Conservation (phyloP, 2,113 vertebrate species). For the Lamprologus callipterus region DNA sequence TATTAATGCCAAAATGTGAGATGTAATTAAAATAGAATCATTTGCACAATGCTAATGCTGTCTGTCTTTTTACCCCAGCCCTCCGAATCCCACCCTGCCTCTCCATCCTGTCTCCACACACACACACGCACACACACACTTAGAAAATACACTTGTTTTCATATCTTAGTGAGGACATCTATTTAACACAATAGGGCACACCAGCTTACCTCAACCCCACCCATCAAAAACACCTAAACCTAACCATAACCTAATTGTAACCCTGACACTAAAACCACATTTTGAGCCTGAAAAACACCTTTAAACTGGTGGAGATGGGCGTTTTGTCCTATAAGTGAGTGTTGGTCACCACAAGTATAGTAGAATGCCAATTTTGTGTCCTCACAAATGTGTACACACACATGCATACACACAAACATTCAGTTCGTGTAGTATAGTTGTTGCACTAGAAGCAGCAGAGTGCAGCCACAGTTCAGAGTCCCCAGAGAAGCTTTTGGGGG, state of each 20-base stretch:
- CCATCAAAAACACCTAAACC: background rate
- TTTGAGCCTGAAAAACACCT: background rate
- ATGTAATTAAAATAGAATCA: slow-evolving; percentile 10
- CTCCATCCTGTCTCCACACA: background rate
- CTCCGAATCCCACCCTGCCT: background rate
- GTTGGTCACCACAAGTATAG: background rate
- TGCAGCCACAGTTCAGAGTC: background rate
- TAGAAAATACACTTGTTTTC: background rate
- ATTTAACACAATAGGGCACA: background rate
- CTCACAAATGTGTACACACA: background rate
- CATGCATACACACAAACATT: background rate
- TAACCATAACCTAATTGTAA: background rate
- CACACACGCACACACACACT: background rate
- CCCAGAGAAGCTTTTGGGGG: background rate
- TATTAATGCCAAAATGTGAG: slow-evolving; percentile 18
- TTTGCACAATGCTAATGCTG: background rate
- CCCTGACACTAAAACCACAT: background rate
- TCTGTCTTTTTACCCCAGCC: background rate
- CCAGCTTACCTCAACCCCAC: background rate
- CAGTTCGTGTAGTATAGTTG: background rate
- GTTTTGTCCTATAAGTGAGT: background rate
- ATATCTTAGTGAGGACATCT: background rate
- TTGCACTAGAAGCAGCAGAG: background rate
- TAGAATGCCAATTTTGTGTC: background rate
- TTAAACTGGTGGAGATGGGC: background rate